phyloP scores from a whole-genome alignment of 2,888 invertebrate genomes.

The Lasioglossum lativentre region DNA sequence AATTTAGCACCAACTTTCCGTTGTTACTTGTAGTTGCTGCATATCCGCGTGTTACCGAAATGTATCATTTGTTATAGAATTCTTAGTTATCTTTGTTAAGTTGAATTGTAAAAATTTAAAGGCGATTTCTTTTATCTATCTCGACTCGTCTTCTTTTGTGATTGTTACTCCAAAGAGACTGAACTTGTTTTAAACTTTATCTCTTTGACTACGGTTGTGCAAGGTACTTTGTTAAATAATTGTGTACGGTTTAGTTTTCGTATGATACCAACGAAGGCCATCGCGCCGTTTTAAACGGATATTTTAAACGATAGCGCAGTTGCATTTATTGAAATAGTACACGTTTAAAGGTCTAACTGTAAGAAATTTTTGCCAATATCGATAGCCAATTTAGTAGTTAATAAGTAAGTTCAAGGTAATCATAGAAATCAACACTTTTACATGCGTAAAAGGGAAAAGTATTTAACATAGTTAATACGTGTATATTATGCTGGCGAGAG shows the following conservation, averaged over 20 bases:
- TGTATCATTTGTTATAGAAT: background rate
- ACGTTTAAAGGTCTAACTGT: slow-evolving; percentile 35
- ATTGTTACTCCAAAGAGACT: slow-evolving; percentile 17
- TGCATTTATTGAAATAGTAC: slow-evolving; percentile 24
- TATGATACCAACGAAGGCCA: slow-evolving; percentile 8
- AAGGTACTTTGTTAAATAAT: slow-evolving; percentile 12
- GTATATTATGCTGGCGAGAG: slow-evolving; percentile 29
- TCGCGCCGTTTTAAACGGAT: slow-evolving; percentile 1
- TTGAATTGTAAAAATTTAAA: background rate
- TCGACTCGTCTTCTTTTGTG: background rate
- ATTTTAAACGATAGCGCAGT: background rate
- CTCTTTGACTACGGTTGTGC: slow-evolving; percentile 2
- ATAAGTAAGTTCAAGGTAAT: slow-evolving; percentile 51
- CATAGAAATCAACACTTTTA: slow-evolving; percentile 50
- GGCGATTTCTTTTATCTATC: background rate
- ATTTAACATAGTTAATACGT: background rate
- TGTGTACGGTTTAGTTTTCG: background rate
- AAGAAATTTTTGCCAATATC: slow-evolving; percentile 54
- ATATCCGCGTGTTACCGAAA: background rate
- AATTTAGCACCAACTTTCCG: background rate
- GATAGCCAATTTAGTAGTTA: slow-evolving; percentile 50
- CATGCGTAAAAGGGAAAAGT: slow-evolving; percentile 7
- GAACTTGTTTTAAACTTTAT: slow-evolving; percentile 16
- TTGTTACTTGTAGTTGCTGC: background rate
- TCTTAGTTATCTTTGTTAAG: background rate